Base-by-base conservation (phyloP, 2,797 vertebrate genomes). In the Pangasius macronema region DNA sequence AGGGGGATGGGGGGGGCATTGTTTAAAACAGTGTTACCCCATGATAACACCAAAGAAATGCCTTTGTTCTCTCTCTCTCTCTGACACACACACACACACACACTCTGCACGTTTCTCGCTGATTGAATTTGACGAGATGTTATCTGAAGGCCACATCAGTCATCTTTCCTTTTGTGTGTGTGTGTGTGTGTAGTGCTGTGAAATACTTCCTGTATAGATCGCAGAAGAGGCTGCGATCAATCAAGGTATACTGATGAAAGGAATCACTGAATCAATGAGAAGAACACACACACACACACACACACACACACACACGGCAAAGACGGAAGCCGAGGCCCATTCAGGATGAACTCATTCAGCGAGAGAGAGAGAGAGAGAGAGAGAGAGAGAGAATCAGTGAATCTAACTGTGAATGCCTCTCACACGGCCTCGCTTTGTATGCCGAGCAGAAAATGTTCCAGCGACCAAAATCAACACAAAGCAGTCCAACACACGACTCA, bases 21-120 rank as follows among this genome's bases (percentile, higher is more conserved):
- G 86, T 86, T 79, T 72, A 73, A 81, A 85, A 68, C 51, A 65
- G 82, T 84, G 84, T 87, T 85, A 84, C 72, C 81, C 81, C 67
- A 75, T 85, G 86, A 87, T 87, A 87, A 87, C 89, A 86, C 72
- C 59, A 85, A 33, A 88, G 83, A 87, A 75, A 89, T 87, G 73
- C 72, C 65, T 87, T 87, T 89, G 86, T 87, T 83, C 73, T 82
- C 57, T 24, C 70, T 72, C 68, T 72, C 16, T 70, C 33, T 20
- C 39, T 72, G 20, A 82, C 77, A 82, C 85, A 72, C 63, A 51
- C 80, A 80, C 36, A 70, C 77, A 53, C 83, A 80, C 87, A 72
- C 65, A 85, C 65, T 49, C 24, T 20, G 57, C 76, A 79, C 3
- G 11, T 84, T 61, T 55, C 87, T 61, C 42, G 18, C 70, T 65